A percentile compares a stretch with the other conserved stretches of the same genome.
phyloP scores from a whole-genome alignment of 2,888 invertebrate species.

The Parnassius orleans region DNA sequence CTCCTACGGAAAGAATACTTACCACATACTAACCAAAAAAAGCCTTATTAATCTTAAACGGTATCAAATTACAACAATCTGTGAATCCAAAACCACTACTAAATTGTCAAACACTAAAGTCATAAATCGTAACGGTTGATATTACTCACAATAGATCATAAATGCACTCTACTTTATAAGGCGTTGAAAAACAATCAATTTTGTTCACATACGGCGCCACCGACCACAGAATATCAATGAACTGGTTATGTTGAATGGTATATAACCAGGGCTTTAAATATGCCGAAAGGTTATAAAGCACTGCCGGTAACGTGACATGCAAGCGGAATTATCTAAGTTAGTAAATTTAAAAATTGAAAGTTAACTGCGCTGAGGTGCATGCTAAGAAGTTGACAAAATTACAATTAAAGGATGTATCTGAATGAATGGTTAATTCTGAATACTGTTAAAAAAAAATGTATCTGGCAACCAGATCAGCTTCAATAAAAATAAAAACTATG shows the following conservation, averaged over 20 bases:
- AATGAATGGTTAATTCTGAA: too few relatives aligned
- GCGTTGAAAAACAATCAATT: conserved; percentile 1
- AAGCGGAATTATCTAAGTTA: neutral
- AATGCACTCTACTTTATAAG: neutral
- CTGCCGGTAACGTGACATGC: neutral
- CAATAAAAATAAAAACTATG: too few relatives aligned
- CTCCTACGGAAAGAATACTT: too few relatives aligned
- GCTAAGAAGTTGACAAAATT: neutral
- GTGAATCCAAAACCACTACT: too few relatives aligned
- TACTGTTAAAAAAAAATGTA: too few relatives aligned
- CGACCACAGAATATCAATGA: neutral
- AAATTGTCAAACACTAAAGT: neutral
- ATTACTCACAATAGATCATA: neutral
- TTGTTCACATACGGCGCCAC: neutral
- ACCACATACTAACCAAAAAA: too few relatives aligned
- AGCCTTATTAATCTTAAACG: too few relatives aligned
- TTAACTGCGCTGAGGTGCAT: neutral
- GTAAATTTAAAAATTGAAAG: conserved; percentile 8
- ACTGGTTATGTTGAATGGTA: neutral
- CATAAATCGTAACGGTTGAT: neutral
- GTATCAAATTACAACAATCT: too few relatives aligned
- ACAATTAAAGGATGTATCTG: neutral
- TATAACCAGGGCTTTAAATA: neutral
- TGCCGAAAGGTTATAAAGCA: neutral
- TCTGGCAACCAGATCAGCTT: too few relatives aligned